Base-by-base conservation (phyloP, 2,113 vertebrate genomes). In the Thamnaconus septentrionalis region DNA sequence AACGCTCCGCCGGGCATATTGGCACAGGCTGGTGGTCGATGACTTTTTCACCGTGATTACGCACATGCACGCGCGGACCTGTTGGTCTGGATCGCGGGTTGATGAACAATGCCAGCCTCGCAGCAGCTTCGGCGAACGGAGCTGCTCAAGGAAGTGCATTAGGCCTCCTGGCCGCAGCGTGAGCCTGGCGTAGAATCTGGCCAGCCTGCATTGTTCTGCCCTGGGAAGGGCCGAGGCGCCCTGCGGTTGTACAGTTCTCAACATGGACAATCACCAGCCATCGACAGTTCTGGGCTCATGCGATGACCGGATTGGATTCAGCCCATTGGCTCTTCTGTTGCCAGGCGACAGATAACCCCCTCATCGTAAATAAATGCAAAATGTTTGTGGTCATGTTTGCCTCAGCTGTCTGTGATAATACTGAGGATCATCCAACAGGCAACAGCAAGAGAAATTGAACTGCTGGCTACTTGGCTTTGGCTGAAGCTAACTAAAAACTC, bases 91-190 rank as follows among this genome's bases (percentile, higher is more conserved):
- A 31, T 31, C 18, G 18, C 18, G 18, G 18, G 18, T 31, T 31
- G 18, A 31, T 31, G 18, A 31, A 31, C 18, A 31, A 31, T 77
- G 73, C 78, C 78, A 82, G 64, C 66, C 48, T 75, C 79, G 66
- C 76, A 75, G 79, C 77, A 53, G 75, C 79, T 59, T 58, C 63
- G 69, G 71, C 75, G 71, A 75, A 83, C 83, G 79, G 81, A 79
- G 65, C 61, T 76, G 64, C 70, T 78, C 62, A 81, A 82, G 74
- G 69, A 84, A 74, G 72, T 81, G 81, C 82, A 81, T 85, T 82
- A 86, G 78, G 66, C 73, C 66, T 86, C 76, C 69, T 79, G 78
- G 71, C 69, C 73, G 10, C 85, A 78, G 86, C 69, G 61, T 73
- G 86, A 65, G 69, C 70, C 67, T 76, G 74, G 73, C 75, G 68